phyloP scores from a whole-genome alignment of 1,140 invertebrate genomes.

The Brachionus koreanus region DNA sequence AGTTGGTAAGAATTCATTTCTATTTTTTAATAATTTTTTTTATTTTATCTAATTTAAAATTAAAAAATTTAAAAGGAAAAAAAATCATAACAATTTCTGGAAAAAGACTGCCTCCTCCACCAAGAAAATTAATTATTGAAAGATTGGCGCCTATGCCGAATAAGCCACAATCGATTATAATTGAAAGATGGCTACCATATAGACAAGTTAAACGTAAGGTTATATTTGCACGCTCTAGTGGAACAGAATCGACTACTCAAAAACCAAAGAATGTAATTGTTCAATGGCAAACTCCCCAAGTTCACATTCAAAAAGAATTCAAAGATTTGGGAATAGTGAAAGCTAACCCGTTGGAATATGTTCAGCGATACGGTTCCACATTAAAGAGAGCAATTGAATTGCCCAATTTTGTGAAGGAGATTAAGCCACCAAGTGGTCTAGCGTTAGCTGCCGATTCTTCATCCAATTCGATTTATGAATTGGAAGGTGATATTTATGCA shows the following conservation, averaged over 20 bases:
- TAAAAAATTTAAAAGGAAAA: neutral
- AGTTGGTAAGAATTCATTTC: neutral
- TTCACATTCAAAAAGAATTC: conserved; percentile 28
- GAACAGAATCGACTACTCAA: neutral
- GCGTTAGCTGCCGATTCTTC: neutral
- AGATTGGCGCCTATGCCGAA: conserved; percentile 9
- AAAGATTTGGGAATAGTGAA: conserved; percentile 42
- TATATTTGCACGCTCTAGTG: conserved; percentile 10
- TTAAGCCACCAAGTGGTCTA: conserved; percentile 14
- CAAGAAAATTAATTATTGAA: conserved; percentile 44
- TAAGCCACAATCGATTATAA: conserved; percentile 44
- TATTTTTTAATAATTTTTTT: neutral
- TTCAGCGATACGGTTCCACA: conserved; percentile 29
- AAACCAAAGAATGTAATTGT: conserved; percentile 38
- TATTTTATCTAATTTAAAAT: neutral
- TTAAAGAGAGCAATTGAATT: conserved; percentile 7
- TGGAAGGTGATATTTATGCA: conserved; percentile 29
- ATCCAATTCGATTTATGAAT: neutral
- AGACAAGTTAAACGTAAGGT: conserved; percentile 27
- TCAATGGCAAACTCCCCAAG: conserved; percentile 43
- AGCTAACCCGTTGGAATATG: conserved; percentile 40
- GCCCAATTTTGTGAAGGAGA: conserved; percentile 40
- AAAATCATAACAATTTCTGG: conserved; percentile 22
- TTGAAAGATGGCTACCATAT: conserved; percentile 45
- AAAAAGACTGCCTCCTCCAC: conserved; percentile 41